Base-by-base conservation (phyloP, 1,140 invertebrate species). In the Brachionus rotundiformis region DNA sequence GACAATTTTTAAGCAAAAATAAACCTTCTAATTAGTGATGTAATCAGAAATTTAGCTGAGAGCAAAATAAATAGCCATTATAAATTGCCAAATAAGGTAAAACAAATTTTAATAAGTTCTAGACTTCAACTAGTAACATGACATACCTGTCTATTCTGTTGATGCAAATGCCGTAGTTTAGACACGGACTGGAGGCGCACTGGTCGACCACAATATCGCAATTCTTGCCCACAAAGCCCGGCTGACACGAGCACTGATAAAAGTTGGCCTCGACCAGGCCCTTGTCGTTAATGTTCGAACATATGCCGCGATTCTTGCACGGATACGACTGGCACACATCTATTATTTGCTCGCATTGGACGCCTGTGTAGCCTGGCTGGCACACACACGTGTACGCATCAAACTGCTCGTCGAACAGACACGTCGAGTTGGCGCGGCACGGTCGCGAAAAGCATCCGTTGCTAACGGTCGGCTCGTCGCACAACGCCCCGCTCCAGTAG, bases 161-260 rank as follows among this genome's bases (percentile, higher is more conserved):
- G 0, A 91, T 92, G 85, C 95, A 97, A 8, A 93, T 91, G 0
- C 94, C 95, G 10, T 94, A 94, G 84, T 96, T 96, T 83, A 93
- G 92, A 85, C 95, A 97, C 0, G 94, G 94, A 0, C 92, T 92
- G 83, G 92, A 93, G 2, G 93, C 92, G 85, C 95, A 97, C 83
- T 96, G 94, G 85, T 98, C 94, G 27, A 83, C 39, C 7, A 49
- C 68, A 23, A 91, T 90, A 85, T 96, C 93, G 84, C 95, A 98
- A 84, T 94, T 92, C n/a, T 92, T 90, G 10, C 95, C 95, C 91
- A 94, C 95, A 84, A 92, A 95, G 0, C 95, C 95, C 1, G 92
- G 91, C 84, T 93, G 93, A 86, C 96, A 98, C 84, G 95, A 95
- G 86, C 96, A 98, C 19, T 39, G 33, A 65, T 41, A 80, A n/a